Conservation (phyloP, 2,888 invertebrate genomes). For the Lasioglossum calceatum region DNA sequence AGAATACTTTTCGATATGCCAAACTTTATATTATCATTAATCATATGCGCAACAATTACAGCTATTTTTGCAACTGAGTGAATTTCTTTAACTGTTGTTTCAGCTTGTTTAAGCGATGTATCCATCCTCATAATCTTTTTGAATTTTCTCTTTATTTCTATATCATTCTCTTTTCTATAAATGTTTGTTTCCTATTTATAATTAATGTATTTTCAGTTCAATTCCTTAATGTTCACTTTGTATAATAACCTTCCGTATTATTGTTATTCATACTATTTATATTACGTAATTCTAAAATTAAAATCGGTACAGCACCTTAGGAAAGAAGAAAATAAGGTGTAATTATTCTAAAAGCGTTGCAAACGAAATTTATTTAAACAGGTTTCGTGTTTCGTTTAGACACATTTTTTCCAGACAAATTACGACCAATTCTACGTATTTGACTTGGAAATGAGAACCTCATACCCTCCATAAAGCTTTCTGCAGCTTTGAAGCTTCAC, state of each 20-base stretch:
- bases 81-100: no score
- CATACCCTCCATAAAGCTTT: conserved; percentile 6
- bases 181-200: not conserved
- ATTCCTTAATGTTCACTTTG: not conserved
- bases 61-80: no score
- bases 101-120: no score
- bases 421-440: conserved; percentile 7
- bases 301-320: not conserved
- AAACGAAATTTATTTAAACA: not conserved
- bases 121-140: no score
- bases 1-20: no score
- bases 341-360: not conserved
- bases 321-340: no score
- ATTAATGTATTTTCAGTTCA: not conserved
- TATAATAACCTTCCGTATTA: not conserved
- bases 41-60: no score
- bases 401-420: conserved; percentile 1
- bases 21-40: no score
- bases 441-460: conserved; percentile 19
- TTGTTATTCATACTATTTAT: not conserved
- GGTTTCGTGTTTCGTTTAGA: not conserved
- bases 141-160: no score
- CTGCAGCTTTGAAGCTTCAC: conserved; percentile 28
- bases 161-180: no score
- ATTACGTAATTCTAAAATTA: not conserved